Conservation (phyloP, 2,888 invertebrate genomes). For the Pachymerium ferrugineum region DNA sequence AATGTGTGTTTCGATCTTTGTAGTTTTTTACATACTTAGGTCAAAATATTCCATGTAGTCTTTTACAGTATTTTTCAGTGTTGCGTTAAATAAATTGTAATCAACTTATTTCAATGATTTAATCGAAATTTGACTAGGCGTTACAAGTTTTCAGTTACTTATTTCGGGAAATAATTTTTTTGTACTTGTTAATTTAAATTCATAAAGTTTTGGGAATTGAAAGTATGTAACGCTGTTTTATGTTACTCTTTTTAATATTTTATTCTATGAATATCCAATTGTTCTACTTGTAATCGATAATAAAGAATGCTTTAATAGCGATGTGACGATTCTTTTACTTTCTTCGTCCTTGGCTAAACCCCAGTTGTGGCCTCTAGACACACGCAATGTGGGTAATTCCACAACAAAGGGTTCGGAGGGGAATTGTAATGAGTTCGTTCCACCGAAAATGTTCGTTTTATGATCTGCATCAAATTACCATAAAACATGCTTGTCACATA, state of each 20-base stretch:
- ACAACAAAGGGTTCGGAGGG: too few species aligned
- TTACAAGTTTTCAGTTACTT: not conserved
- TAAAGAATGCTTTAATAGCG: constrained; percentile 15
- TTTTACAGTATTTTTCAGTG: not conserved
- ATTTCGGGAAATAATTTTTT: not conserved
- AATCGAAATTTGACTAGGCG: not conserved
- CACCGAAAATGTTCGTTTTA: too few species aligned
- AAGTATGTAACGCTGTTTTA: not conserved
- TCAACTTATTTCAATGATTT: not conserved
- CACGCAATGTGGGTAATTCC: too few species aligned
- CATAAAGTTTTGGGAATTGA: too few species aligned
- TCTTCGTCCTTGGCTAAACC: too few species aligned
- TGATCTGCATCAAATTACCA: too few species aligned
- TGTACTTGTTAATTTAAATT: constrained; percentile 8
- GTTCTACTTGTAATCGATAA: constrained; percentile 16
- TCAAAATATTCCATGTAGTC: not conserved
- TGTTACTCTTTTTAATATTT: not conserved
- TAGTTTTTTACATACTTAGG: not conserved
- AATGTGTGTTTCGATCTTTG: too few species aligned
- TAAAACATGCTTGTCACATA: too few species aligned
- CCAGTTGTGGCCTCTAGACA: too few species aligned
- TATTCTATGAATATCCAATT: constrained; percentile 1
- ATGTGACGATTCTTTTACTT: too few species aligned
- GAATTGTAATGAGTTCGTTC: too few species aligned
- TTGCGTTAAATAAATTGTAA: not conserved